Conservation (phyloP, 2,797 vertebrate genomes). For the Myotis daubentonii region DNA sequence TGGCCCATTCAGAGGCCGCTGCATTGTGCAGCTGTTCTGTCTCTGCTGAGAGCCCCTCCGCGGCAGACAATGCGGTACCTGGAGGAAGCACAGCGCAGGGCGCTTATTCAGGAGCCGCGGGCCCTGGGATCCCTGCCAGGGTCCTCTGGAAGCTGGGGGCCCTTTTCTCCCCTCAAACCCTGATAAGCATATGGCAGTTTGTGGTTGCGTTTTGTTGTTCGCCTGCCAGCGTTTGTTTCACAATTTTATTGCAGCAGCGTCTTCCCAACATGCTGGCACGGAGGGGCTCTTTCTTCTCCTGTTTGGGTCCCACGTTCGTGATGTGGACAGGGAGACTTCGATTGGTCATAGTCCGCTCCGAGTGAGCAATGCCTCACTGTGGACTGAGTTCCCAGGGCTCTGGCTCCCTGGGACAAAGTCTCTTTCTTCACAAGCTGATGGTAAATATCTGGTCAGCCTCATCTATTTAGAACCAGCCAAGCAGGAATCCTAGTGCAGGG, state of each 20-base stretch:
- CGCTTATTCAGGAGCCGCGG: slow-evolving; percentile 74
- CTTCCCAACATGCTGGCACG: slow-evolving; percentile 55
- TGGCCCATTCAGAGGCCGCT: slow-evolving; percentile 80
- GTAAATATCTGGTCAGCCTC: slow-evolving; percentile 77
- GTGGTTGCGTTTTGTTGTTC: slow-evolving; percentile 63
- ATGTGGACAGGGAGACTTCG: slow-evolving; percentile 64
- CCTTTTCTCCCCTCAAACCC: slow-evolving; percentile 57
- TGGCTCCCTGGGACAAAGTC: slow-evolving; percentile 61
- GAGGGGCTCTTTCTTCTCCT: slow-evolving; percentile 45
- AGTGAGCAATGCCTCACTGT: slow-evolving; percentile 16
- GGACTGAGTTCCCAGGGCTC: slow-evolving; percentile 29
- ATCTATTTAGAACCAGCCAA: slow-evolving; percentile 80
- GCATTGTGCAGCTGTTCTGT: slow-evolving; percentile 83
- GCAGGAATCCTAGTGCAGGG: slow-evolving; percentile 54
- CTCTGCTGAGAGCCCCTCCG: slow-evolving; percentile 82
- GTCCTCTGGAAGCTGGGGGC: slow-evolving; percentile 57
- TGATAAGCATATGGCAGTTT: slow-evolving; percentile 81
- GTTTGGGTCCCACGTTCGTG: slow-evolving; percentile 56
- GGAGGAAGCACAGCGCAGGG: slow-evolving; percentile 80
- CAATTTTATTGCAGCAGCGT: slow-evolving; percentile 74
- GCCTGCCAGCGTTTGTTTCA: slow-evolving; percentile 76
- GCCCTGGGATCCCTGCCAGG: slow-evolving; percentile 77
- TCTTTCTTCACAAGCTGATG: slow-evolving; percentile 80
- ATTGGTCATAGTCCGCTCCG: slow-evolving; percentile 50
- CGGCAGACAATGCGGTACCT: slow-evolving; percentile 83